Base-by-base conservation (phyloP, 64 coral and sea anemone species). In the Actinia equina region DNA sequence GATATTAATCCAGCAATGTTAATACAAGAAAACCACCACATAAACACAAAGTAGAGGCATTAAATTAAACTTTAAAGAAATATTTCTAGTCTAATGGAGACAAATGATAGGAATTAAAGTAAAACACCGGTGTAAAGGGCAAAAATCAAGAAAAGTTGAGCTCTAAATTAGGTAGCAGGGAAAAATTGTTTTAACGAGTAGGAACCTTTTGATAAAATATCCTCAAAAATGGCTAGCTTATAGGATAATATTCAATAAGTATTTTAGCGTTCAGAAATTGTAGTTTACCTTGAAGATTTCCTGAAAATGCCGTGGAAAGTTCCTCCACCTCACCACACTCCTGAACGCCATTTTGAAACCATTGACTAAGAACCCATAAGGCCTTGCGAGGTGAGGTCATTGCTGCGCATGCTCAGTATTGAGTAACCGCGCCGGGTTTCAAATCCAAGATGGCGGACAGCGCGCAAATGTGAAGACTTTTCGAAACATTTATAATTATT, bases 311-410 rank as follows among this genome's bases (percentile, higher is more conserved):
- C 86, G 88, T 27, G 91, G 87, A 93, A 96, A 88, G 22, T 89
- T 89, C 74, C 91, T 89, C 91, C 87, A 79, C 79, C 91, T 77
- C 76, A 90, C 60, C 59, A 89, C 69, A 88, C 85, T 92, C 88
- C 91, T 88, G 45, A 90, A 93, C 94, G 94, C 94, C 94, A 96
- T 96, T 83, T 96, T 96, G 94, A 84, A 94, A 90, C 71, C 77
- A 78, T 88, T 61, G 13, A 57, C 65, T 88, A 44, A 52, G 49
- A 81, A 52, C 78, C 78, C 78, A 52, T 44, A 81, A 81, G 17
- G 44, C 78, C 44, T 49, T 49, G 78, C 78, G 78, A 74, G 69
- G 69, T 2, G 17, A 49, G 16, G 15, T 81, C 44, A 18, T 0
- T 30, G 52, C 43, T 49, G 78, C 78, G 45, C 78, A 81, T 81